Conservation (phyloP, 2,113 vertebrate species). For the Quiscalus mexicanus region DNA sequence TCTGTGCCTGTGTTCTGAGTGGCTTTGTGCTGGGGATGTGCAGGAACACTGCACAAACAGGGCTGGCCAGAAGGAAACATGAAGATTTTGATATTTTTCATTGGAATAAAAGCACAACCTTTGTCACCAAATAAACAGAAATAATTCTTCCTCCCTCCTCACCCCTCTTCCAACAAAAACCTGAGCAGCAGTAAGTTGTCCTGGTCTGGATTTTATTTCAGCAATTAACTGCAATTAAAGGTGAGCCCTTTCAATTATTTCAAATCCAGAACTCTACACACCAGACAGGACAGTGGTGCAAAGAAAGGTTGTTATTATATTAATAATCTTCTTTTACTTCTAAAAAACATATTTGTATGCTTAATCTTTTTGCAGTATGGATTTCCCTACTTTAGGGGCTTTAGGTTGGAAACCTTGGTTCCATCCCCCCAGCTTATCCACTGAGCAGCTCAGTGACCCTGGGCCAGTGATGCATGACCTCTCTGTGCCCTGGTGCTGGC, state of each 20-base stretch:
- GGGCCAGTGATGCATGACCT: background rate
- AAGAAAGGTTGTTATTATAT: background rate
- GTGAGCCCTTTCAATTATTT: background rate
- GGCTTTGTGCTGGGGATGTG: background rate
- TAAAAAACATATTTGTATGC: background rate
- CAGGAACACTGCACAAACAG: background rate
- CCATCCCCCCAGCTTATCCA: background rate
- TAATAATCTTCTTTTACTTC: background rate
- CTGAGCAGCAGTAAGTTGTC: background rate
- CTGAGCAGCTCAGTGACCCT: background rate
- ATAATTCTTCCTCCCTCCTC: background rate
- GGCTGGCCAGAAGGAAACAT: background rate
- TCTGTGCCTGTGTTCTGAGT: background rate
- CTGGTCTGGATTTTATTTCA: background rate
- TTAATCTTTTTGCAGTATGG: background rate
- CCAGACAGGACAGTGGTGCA: background rate
- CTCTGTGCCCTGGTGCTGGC: background rate
- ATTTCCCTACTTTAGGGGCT: background rate
- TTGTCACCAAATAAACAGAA: background rate
- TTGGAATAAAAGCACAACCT: background rate
- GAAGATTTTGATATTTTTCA: background rate
- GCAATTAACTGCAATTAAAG: background rate
- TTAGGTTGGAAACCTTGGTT: background rate
- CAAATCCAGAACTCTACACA: background rate
- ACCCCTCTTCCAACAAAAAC: background rate